Evolutionary conservation across 1,140 invertebrate genomes (phyloP), one percentile per base, ranked within the genome.

Genomic region (Amphibalanus amphitrite): DNA sequence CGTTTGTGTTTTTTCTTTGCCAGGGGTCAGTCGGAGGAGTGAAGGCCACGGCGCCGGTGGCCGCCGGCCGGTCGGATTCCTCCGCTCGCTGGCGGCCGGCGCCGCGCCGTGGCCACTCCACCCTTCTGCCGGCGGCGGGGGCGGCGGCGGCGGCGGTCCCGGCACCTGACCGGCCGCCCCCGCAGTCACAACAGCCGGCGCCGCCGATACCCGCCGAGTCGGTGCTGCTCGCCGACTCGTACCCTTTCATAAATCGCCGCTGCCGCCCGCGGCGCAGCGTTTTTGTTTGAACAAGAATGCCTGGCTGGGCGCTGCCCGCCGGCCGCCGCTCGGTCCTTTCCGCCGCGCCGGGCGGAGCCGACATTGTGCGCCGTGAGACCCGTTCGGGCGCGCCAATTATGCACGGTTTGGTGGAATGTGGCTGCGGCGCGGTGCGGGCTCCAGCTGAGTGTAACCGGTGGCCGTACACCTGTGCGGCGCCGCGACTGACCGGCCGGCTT

Each of bases 261-360:
- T 15, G 47, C 47, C 47, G 47, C 47, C 20, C 47, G 6, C 10
- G 17, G 47, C 47, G 47, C 6, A 3, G 47, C 47, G 47, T 59
- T 59, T 59, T 59, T 59, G 47, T 59, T 59, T 59, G 47, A 59
- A 59, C 47, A 59, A 59, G 47, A 59, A 59, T 59, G 47, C 47
- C 10, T 20, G 47, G 47, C 47, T 8, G 10, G 6, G 47, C 47
- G 33, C 33, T 15, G 33, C 33, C 10, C 47, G 6, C 47, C 47
- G 13, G 1, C 23, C 47, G 10, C 47, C 17, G 47, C 47, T 59
- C 13, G 47, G 47, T 59, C 47, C 47, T 59, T 59, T 59, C 20
- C 10, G 47, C 4, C 33, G 33, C 33, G 33, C 33, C 33, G 4
- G 47, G 47, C 47, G 47, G 47, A 13, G 47, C 47, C 47, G 47